phyloP scores from a whole-genome alignment of 2,113 vertebrate genomes.

The Orientallactaga bullata region DNA sequence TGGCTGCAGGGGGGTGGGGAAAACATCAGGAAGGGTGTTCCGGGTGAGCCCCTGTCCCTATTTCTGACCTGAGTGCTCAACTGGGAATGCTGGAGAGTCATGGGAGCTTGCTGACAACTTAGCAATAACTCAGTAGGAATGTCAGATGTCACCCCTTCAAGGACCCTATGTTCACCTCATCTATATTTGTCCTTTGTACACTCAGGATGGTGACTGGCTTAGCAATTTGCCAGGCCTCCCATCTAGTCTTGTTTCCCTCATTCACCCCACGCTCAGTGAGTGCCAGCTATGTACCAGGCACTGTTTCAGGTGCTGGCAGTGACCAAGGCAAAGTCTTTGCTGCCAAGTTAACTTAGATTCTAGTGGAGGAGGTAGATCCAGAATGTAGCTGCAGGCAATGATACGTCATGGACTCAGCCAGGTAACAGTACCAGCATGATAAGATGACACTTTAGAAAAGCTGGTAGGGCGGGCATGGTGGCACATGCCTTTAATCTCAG shows the following conservation, averaged over 20 bases:
- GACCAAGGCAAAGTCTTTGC: background rate
- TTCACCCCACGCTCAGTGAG: background rate
- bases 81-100: background rate
- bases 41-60: background rate
- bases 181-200: background rate
- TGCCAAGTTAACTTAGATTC: background rate
- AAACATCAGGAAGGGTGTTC: background rate
- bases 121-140: background rate
- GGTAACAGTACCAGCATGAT: background rate
- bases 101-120: background rate
- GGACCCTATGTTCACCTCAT: background rate
- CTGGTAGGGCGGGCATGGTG: too few species aligned
- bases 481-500: too few species aligned
- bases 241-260: background rate
- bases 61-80: background rate
- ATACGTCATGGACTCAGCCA: background rate
- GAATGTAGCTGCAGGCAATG: background rate
- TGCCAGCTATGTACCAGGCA: background rate
- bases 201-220: rapidly evolving
- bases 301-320: background rate
- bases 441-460: background rate
- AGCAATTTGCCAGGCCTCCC: background rate
- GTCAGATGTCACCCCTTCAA: background rate
- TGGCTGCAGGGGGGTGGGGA: conserved; percentile 86
- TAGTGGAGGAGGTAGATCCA: background rate